Base-by-base conservation (phyloP, 2,888 invertebrate genomes). In the Epinotia demarniana region DNA sequence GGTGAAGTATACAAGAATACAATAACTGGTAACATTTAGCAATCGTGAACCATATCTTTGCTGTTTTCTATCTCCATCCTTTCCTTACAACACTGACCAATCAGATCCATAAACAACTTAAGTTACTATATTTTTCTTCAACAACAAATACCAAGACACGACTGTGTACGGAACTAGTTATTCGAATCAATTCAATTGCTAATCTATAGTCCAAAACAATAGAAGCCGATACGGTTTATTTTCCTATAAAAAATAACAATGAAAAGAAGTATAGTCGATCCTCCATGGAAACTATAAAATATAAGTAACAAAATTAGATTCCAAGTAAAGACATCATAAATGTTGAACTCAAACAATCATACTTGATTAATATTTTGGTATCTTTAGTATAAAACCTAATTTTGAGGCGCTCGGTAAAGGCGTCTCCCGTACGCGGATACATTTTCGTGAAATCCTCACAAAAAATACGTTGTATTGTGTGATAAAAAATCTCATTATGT, bases 401-500 rank as follows among this genome's bases (percentile, higher is more conserved):
- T 33, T 33, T 33, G 0, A 6, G 33, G 39, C 39, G 39, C 39
- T 43, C 19, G 4, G 19, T 9, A 18, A 68, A 68, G 43, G 19
- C 53, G 4, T 55, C 18, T 39, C 43, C 4, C 63, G 33, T 60
- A 23, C 33, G 33, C 64, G 18, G 58, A 70, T 61, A 75, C 18
- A 71, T 71, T 61, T 72, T 62, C 39, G 33, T 58, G 27, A 49
- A 70, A 60, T 55, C 57, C 75, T 70, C 60, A 66, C 61, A 66
- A 66, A 71, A 67, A 75, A 67, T 72, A 67, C 72, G 61, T 61
- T 33, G 67, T 75, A 75, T 75, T 75, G 71, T 72, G 72, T 72
- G 71, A 72, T 72, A 62, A 75, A 75, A 72, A 72, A 75, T 71
- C 71, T 75, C 72, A 75, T 75, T 75, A 75, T 72, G 75, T 72